phyloP scores from a whole-genome alignment of 2,113 vertebrate genomes.

The Macquaria ambigua region DNA sequence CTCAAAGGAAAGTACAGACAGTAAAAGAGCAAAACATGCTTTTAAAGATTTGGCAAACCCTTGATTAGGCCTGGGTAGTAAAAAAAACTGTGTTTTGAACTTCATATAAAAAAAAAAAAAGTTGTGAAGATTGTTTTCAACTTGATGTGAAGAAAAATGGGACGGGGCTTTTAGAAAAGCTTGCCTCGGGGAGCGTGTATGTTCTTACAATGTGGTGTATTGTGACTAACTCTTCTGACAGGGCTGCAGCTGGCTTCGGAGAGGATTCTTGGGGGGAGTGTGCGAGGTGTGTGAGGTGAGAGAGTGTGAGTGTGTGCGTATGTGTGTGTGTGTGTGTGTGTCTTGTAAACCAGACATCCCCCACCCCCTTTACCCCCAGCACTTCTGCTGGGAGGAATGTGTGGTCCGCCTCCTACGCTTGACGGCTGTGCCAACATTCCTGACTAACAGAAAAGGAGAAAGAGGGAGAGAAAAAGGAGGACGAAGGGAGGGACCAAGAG shows the following conservation, averaged over 20 bases:
- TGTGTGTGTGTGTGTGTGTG: conserved; percentile 65
- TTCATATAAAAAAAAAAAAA: neutral
- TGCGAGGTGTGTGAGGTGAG: conserved; percentile 45
- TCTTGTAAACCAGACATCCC: conserved; percentile 70
- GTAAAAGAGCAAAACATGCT: neutral
- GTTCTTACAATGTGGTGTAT: conserved; percentile 66
- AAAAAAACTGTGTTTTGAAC: neutral
- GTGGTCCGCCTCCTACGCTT: conserved; percentile 83
- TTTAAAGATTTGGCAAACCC: neutral
- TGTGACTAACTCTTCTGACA: conserved; percentile 74
- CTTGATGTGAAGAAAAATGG: neutral
- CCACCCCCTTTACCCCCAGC: conserved; percentile 70
- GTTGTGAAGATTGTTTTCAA: conserved; percentile 39
- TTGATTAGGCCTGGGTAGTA: neutral
- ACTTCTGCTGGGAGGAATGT: conserved; percentile 88
- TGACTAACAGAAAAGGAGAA: conserved; percentile 70
- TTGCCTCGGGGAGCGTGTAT: conserved; percentile 47
- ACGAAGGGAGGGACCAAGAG: conserved; percentile 40
- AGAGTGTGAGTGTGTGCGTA: conserved; percentile 11
- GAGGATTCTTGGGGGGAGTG: conserved; percentile 66
- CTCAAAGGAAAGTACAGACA: neutral
- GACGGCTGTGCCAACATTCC: conserved; percentile 81
- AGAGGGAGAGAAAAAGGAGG: conserved; percentile 38
- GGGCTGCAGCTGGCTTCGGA: conserved; percentile 77
- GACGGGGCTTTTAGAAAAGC: conserved; percentile 31